A percentile compares a stretch with the other conserved stretches of the same genome.
Evolutionary conservation across 2,888 invertebrate genomes (phyloP).

Genomic region (Horisme vitalbata): DNA sequence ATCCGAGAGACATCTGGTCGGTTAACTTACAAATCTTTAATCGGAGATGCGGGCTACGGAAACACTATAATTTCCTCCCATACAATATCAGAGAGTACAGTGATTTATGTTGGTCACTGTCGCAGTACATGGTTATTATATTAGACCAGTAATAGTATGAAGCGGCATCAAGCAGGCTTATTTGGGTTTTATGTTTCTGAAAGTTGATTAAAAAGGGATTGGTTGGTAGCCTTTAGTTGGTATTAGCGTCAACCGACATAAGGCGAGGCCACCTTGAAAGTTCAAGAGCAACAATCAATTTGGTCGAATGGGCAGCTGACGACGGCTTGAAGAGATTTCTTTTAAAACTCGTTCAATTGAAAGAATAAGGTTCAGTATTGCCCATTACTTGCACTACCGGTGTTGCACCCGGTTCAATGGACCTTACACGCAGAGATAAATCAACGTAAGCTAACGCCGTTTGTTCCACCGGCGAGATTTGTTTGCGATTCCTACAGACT

Average conservation of each 20-base stretch:
- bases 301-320: conserved; percentile 35
- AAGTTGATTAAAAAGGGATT: conserved; percentile 37
- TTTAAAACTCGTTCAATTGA: not conserved
- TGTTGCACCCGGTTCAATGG: conserved; percentile 48
- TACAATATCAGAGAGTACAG: conserved; percentile 51
- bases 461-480: conserved; percentile 39
- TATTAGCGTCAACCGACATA: conserved; percentile 36
- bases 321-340: conserved; percentile 23
- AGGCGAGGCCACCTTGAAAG: conserved; percentile 40
- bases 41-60: conserved; percentile 73
- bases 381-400: conserved; percentile 18
- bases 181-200: conserved; percentile 31
- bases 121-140: conserved; percentile 51
- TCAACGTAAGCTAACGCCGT: conserved; percentile 49
- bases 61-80: conserved; percentile 67
- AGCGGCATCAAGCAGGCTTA: conserved; percentile 28
- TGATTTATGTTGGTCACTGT: conserved; percentile 65
- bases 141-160: conserved; percentile 36
- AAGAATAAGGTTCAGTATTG: conserved; percentile 34
- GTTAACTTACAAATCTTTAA: conserved; percentile 50
- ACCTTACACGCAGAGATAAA: conserved; percentile 53
- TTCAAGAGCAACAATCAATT: conserved; percentile 33
- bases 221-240: conserved; percentile 35
- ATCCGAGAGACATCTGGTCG: conserved; percentile 36
- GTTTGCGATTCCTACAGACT: conserved; percentile 40